Base-by-base conservation (phyloP, 1,140 invertebrate species). In the Trachymyrmex septentrionalis region DNA sequence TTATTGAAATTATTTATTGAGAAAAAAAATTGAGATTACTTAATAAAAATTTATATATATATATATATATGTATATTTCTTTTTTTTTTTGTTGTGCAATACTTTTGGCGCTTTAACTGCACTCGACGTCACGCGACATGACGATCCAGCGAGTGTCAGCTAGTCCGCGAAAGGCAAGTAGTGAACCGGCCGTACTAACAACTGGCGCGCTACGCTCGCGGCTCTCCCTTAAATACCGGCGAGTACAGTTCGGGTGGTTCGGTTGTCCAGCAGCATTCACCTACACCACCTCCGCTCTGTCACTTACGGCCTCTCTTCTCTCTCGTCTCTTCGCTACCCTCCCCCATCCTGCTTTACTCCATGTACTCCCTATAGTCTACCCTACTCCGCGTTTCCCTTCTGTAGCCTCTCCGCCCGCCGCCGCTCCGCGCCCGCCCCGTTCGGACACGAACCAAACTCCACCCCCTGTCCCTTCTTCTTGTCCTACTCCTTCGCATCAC, bases 171-270 rank as follows among this genome's bases (percentile, higher is more conserved):
- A 92, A 91, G 90, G 91, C 89, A 92, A 92, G 93, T 92, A 91
- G n/a, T 90, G 91, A 89, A 91, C 93, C 92, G 93, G 91, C 91
- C 91, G 92, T 75, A 7, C 50, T 91, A 90, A 88, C 87, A 94
- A 94, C 94, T 95, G 94, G 92, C 94, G 93, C 91, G 93, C 92
- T 91, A 88, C 92, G 92, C 90, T 92, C 89, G 92, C 89, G 93
- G 92, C 89, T 93, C 94, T 93, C 94, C 94, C 94, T 95, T 95
- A 95, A 95, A 95, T 94, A 95, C 94, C 82, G 92, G 82, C 93
- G 91, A 93, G 63, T 69, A 34, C 91, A 93, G 77, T 92, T 93
- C 92, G 80, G 80, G 69, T 94, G 92, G 93, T 92, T 84, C 69
- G 89, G 90, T 92, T 92, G 92, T 94, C 94, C 92, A 92, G 91